These are phyloP conservation scores for Phenganax stokvisi DNA, from an alignment of 92 coral and sea anemone genomes.

Conservation along the genomic window DNA sequence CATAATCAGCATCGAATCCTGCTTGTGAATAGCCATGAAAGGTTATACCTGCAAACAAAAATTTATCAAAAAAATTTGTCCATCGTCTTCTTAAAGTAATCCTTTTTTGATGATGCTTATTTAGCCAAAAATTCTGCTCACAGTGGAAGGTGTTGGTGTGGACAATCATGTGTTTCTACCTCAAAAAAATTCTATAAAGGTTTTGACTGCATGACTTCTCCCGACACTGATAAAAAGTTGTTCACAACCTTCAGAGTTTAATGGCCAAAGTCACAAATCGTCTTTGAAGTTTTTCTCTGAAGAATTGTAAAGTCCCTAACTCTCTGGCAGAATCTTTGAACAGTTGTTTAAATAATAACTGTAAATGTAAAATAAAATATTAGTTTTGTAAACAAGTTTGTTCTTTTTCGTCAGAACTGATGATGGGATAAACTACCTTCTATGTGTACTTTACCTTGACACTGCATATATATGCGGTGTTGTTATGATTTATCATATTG, in stretches of 20 bases:
- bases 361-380: not conserved
- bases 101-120: not conserved
- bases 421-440: too few relatives aligned
- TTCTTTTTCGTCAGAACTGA: too few relatives aligned
- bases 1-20: not conserved
- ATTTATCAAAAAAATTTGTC: constrained; percentile 35
- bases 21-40: not conserved
- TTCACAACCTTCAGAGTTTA: constrained; percentile 9
- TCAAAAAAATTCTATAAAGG: constrained; percentile 20
- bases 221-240: constrained; percentile 9
- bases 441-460: too few relatives aligned
- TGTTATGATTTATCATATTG: not conserved
- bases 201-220: not conserved
- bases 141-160: not conserved
- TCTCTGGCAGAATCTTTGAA: constrained; percentile 15
- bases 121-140: not conserved
- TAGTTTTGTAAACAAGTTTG: not conserved
- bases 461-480: not conserved
- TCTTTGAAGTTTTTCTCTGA: constrained; percentile 12
- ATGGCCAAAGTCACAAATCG: constrained; percentile 2
- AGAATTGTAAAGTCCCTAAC: not conserved
- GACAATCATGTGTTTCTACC: not conserved
- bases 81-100: not conserved
- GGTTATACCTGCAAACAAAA: not conserved
- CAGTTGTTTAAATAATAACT: constrained; percentile 3